Evolutionary conservation across 2,113 vertebrate species (phyloP).

Genomic region (Salminus brasiliensis): DNA sequence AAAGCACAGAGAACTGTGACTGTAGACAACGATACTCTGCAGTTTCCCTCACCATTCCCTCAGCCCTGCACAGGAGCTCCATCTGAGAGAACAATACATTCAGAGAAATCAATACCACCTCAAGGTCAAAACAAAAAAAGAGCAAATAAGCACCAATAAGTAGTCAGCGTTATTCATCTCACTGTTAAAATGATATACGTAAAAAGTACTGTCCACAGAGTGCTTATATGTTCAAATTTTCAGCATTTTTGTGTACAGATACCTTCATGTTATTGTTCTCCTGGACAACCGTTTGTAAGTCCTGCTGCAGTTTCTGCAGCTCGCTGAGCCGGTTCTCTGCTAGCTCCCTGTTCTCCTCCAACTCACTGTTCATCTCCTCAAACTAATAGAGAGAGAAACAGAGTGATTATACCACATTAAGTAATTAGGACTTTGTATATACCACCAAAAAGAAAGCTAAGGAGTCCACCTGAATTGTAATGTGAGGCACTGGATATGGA

Average conservation of each 20-base stretch:
- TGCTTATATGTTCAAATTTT: too few relatives aligned
- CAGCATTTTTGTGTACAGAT: not conserved
- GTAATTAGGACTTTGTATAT: too few relatives aligned
- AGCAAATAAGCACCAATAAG: too few relatives aligned
- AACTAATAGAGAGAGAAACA: conserved; percentile 74
- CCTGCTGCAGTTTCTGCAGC: conserved; percentile 90
- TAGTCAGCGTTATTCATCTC: too few relatives aligned
- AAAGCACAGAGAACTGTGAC: conserved; percentile 96
- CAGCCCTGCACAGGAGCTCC: conserved; percentile 86
- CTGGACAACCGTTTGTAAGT: conserved; percentile 85
- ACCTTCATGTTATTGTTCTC: conserved; percentile 93
- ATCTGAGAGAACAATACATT: conserved; percentile 72
- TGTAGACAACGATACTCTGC: conserved; percentile 96
- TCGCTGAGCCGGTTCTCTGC: conserved; percentile 89
- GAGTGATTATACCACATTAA: not conserved
- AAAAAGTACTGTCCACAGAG: too few relatives aligned
- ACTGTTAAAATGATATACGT: too few relatives aligned
- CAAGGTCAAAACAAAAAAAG: too few relatives aligned
- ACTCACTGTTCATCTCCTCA: conserved; percentile 95
- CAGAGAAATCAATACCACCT: not conserved
- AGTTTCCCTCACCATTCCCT: conserved; percentile 89
- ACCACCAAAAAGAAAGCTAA: too few relatives aligned
- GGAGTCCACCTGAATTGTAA: too few relatives aligned
- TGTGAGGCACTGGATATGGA: too few relatives aligned
- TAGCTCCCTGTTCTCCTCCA: conserved; percentile 93